Percentiles rank a stretch among this genome's conserved stretches.
Conservation (phyloP, 2,888 invertebrate species). For the Trichopoda pennipes region DNA sequence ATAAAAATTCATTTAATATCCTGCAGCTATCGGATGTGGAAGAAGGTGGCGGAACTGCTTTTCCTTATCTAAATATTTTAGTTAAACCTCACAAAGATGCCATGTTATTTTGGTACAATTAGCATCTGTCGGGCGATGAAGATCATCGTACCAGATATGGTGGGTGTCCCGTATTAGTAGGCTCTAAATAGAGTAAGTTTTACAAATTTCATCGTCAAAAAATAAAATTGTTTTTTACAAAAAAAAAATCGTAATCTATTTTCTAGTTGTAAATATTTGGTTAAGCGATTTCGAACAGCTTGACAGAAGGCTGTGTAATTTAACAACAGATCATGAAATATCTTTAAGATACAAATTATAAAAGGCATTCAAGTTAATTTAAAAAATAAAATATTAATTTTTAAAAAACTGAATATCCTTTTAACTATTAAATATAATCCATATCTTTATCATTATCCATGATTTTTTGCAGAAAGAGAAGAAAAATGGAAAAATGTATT, state of each 20-base stretch:
- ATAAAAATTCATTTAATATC: conserved; percentile 54
- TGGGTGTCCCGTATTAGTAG: conserved; percentile 77
- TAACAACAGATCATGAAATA: conserved; percentile 73
- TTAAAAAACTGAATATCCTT: too few relatives aligned
- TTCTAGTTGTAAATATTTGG: conserved; percentile 91
- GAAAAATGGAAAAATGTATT: too few relatives aligned
- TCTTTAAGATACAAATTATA: conserved; percentile 71
- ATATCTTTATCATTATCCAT: too few relatives aligned
- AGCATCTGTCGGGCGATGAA: conserved; percentile 75
- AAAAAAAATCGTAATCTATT: background rate
- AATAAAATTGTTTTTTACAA: background rate
- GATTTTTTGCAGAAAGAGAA: too few relatives aligned
- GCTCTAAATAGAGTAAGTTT: conserved; percentile 77
- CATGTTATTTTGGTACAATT: conserved; percentile 79
- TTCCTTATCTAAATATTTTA: conserved; percentile 91
- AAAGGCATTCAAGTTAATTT: too few relatives aligned
- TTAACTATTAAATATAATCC: too few relatives aligned
- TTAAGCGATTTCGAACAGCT: conserved; percentile 92
- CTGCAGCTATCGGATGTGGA: conserved; percentile 96
- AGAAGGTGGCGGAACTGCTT: conserved; percentile 98
- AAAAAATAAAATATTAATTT: too few relatives aligned
- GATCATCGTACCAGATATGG: conserved; percentile 78
- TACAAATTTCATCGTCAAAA: background rate
- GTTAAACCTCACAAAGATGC: conserved; percentile 91
- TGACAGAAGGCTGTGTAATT: conserved; percentile 83